Base-by-base conservation (phyloP, 2,888 invertebrate genomes). In the Noctua fimbriata region DNA sequence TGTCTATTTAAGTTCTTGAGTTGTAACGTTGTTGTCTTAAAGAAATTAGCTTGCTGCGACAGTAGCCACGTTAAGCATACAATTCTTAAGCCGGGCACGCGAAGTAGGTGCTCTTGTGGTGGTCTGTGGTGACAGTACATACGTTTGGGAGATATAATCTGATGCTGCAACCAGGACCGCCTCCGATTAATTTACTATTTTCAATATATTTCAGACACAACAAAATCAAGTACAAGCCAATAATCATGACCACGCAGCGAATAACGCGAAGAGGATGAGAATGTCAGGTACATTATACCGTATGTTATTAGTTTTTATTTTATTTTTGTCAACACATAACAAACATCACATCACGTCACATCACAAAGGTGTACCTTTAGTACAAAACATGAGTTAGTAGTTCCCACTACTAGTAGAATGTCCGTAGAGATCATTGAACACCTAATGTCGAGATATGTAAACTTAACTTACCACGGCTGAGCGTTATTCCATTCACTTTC, bases 211-310 rank as follows among this genome's bases (percentile, higher is more conserved):
- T 44, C 94, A 97, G 96, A 95, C 95, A 28, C 97, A 97, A 91
- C 97, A 97, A 85, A 96, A 96, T 85, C 96, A 97, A 91, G 96
- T 96, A 21, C 96, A 96, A 91, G 95, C 95, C 0, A 97, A 97
- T 81, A 97, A 94, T 86, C 97, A 97, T 81, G 97, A 97, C 78
- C 97, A 97, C 86, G 97, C 94, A 9, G 96, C 95, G 1, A 96
- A 96, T 83, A 97, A 96, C 77, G 97, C 96, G 0, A 97, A 97
- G 93, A 90, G 97, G 92, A 97, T 97, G 97, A 96, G 97, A 87
- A 96, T 97, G 96, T 92, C 96, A 91, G 97, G 97, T 96, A 91
- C 89, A 44, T 73, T 73, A 77, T 78, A 78, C 69, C 85, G 85
- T 83, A 85, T 85, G 83, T 83, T 81, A 60, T 85, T 71, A 71